Conservation (phyloP, 1,140 invertebrate species). For the Polypedilum pembai region DNA sequence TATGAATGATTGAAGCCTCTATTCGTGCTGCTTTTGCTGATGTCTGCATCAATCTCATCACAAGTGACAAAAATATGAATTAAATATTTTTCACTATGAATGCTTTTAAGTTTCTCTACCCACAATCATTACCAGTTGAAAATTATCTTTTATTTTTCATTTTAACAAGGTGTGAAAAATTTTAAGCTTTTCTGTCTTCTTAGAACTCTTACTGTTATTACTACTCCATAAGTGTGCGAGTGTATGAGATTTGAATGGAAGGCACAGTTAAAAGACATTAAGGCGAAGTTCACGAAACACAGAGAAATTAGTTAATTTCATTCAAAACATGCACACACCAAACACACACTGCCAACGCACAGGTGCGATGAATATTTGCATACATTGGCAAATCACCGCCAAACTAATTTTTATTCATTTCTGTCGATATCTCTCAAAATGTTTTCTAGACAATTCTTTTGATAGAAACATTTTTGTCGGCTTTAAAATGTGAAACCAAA, state of each 20-base stretch:
- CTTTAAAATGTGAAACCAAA: too few relatives aligned
- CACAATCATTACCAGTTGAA: neutral
- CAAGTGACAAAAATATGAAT: too few relatives aligned
- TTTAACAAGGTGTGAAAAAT: neutral
- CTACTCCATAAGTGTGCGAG: too few relatives aligned
- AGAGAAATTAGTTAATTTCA: slow-evolving; percentile 14
- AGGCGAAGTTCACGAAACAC: neutral
- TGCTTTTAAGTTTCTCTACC: neutral
- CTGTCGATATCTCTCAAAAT: too few relatives aligned
- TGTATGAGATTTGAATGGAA: neutral
- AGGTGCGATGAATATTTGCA: slow-evolving; percentile 3
- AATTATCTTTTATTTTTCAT: neutral
- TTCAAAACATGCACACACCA: neutral
- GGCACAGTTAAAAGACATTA: neutral
- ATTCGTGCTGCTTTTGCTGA: neutral
- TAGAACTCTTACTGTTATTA: neutral
- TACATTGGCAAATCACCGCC: slow-evolving; percentile 13
- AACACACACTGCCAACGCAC: slow-evolving; percentile 2
- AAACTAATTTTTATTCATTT: neutral
- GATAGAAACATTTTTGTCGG: too few relatives aligned
- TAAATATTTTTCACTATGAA: neutral
- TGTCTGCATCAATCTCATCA: neutral
- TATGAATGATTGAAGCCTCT: neutral
- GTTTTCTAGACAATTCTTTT: too few relatives aligned
- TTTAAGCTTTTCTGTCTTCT: neutral